A percentile compares a stretch with the other conserved stretches of the same genome.
phyloP scores from a whole-genome alignment of 2,113 vertebrate genomes.

The Poecilia latipinna region DNA sequence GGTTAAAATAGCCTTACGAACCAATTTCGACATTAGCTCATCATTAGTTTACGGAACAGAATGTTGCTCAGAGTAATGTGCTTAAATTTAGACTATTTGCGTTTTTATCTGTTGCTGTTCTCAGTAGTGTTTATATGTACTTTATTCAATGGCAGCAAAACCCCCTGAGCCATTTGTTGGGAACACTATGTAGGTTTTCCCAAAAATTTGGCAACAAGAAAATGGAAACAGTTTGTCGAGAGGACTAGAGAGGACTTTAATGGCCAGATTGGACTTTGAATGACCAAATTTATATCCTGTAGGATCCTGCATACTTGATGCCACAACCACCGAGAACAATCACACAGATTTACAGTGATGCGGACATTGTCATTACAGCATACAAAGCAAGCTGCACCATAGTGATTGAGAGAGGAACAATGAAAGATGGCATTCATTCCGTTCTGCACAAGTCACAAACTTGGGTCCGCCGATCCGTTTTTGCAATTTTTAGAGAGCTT shows the following conservation, averaged over 20 bases:
- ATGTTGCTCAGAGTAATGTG: background rate
- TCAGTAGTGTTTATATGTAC: too few species aligned
- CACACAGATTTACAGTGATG: background rate
- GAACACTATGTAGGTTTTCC: too few species aligned
- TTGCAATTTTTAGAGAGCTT: too few species aligned
- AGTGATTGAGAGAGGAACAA: too few species aligned
- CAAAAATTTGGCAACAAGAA: background rate
- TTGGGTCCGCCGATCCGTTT: too few species aligned
- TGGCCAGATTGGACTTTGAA: background rate
- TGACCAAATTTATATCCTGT: too few species aligned
- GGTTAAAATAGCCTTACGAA: background rate
- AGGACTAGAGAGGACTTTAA: background rate
- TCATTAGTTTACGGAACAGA: background rate
- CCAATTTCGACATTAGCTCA: background rate
- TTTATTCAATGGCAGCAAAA: too few species aligned
- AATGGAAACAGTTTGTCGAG: background rate
- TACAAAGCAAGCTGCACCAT: too few species aligned
- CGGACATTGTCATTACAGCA: background rate
- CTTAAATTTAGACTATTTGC: background rate
- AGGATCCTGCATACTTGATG: background rate
- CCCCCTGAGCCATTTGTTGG: too few species aligned
- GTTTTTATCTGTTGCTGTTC: background rate
- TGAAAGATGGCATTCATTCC: too few species aligned
- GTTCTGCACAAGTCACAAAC: too few species aligned
- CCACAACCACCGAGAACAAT: background rate